These are phyloP conservation scores for Emydoidea blandingii DNA, from an alignment of 2,797 vertebrate genomes.

Conservation along the genomic window DNA sequence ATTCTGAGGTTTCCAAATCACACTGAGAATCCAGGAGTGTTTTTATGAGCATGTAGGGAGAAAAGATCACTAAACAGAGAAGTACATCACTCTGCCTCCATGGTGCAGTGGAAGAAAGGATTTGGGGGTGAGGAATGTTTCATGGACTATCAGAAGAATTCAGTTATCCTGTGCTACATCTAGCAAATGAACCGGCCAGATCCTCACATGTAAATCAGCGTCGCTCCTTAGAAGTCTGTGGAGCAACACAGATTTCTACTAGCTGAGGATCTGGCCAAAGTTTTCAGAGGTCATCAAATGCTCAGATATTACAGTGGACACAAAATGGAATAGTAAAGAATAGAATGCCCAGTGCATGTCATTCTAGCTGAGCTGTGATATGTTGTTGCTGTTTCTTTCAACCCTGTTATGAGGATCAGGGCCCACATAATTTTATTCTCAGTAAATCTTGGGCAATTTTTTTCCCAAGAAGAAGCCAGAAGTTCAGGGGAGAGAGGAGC, in stretches of 20 bases:
- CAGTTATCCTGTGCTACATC: neutral
- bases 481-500: constrained; percentile 29
- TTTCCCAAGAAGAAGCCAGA: neutral
- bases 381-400: neutral
- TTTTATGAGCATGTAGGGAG: neutral
- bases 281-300: neutral
- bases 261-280: neutral
- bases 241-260: neutral
- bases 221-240: accelerated
- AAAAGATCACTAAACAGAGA: neutral
- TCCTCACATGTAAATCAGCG: neutral
- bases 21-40: neutral
- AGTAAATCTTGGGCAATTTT: neutral
- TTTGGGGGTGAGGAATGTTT: neutral
- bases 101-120: accelerated
- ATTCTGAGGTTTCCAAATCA: constrained; percentile 24
- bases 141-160: neutral
- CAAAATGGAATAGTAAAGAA: neutral
- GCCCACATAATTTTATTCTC: neutral
- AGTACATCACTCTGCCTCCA: neutral
- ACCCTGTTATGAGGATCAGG: neutral
- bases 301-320: accelerated
- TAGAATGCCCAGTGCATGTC: neutral
- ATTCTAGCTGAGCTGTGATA: neutral
- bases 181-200: neutral